Conservation (phyloP, 2,113 vertebrate genomes). For the Climacteris rufus region DNA sequence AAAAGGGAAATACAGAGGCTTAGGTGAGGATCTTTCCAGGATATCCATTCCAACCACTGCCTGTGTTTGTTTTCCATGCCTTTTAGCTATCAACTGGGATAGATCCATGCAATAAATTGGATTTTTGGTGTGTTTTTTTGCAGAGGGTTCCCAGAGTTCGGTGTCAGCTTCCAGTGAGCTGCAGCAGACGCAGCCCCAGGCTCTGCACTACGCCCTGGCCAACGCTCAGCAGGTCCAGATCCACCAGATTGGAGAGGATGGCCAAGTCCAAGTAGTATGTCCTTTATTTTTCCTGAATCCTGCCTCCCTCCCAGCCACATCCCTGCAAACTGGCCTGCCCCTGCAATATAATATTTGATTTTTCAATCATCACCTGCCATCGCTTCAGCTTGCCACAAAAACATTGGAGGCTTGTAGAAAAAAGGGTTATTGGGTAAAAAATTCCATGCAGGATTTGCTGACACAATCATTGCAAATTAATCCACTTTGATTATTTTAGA, state of each 20-base stretch:
- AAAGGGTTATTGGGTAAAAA: not conserved
- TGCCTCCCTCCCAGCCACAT: no score
- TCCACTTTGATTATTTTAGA: rapidly evolving
- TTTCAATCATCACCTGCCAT: no score
- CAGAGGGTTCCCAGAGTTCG: conserved; percentile 74
- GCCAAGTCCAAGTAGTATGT: conserved; percentile 97
- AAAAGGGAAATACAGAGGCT: no score
- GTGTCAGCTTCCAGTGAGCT: conserved; percentile 79
- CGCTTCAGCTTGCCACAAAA: not conserved
- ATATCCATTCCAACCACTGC: no score
- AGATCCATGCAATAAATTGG: rapidly evolving
- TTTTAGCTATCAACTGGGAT: not conserved
- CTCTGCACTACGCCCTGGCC: conserved; percentile 92
- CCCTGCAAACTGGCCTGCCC: not conserved
- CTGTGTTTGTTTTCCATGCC: rapidly evolving
- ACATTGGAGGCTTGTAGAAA: not conserved
- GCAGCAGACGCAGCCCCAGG: conserved; percentile 81
- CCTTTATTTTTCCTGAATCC: not conserved
- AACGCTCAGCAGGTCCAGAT: conserved; percentile 96
- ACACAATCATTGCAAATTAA: not conserved
- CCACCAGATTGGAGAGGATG: conserved; percentile 95
- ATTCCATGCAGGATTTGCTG: not conserved
- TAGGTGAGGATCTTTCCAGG: no score
- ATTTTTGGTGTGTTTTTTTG: not conserved
- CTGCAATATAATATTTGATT: not conserved